Evolutionary conservation across 2,797 vertebrate species (phyloP), one percentile per base, ranked within the genome.

Genomic region (Chaetophractus vellerosus): DNA sequence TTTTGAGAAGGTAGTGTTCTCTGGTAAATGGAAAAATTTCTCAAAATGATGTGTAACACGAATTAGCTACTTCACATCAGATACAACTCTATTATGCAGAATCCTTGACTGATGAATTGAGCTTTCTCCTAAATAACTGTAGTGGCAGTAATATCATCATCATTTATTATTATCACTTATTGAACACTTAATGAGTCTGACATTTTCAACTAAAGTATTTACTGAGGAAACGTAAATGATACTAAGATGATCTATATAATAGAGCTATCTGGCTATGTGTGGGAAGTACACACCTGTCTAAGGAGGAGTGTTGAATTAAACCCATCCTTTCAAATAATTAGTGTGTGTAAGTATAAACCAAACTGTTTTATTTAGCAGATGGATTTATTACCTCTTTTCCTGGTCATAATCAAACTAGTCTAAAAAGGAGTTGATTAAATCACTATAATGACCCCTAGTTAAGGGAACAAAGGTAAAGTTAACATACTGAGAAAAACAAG

Each of bases 321-420:
- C 45, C 23, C 59, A 80, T 7, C 11, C 14, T 33, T 21, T 90
- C 57, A 59, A 79, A 57, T 86, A 79, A 81, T 19, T 31, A 88
- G 45, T 68, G 9, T 50, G 8, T 64, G 6, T 68, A 82, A 48
- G 33, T 31, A 95, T 8, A 85, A 61, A 9, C 18, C 36, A 85
- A 96, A 83, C 5, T 81, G 24, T 95, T 85, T 64, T 81, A 87
- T 55, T 94, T 94, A 87, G 84, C 31, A 61, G 24, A 69, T 45
- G 57, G 55, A 57, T 89, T 82, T 92, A 88, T 89, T 66, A 79
- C 8, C 23, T 86, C 31, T 88, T 92, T 76, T 82, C 59, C 78
- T 74, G 36, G 33, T 63, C 94, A 91, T 90, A 87, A 72, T 68
- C 38, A 80, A 94, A 83, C 83, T 81, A 84, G 66, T 41, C 38